Base-by-base conservation (phyloP, 2,888 invertebrate species). In the Cantharis rustica region DNA sequence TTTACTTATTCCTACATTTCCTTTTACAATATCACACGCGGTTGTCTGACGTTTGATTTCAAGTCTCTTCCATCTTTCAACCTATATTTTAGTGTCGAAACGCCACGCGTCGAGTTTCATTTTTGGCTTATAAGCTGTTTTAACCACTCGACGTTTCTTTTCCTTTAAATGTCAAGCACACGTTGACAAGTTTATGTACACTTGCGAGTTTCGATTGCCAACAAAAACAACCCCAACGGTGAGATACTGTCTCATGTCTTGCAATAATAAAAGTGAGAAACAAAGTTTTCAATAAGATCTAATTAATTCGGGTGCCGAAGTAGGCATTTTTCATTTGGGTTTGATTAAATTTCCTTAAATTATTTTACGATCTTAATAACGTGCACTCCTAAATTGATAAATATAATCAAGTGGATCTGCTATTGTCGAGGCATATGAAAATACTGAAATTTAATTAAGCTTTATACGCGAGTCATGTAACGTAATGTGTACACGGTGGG, bases 401-500 rank as follows among this genome's bases (percentile, higher is more conserved):
- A 80, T 71, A 79, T 73, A 73, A 79, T 79, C 79, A 80, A 76
- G 75, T 77, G 76, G 68, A 72, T 75, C 69, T 61, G 73, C 79
- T 69, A 78, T 79, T 79, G 80, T 80, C 75, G 71, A 73, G 79
- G 83, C 82, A 83, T 84, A 83, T 80, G 83, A 84, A 85, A 85
- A 85, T 85, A 85, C 84, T 84, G 70, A 85, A 86, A 86, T 86
- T 86, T 86, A 86, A 86, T 86, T 86, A 86, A 84, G 86, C 86
- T 86, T 86, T 86, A 86, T 85, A 84, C 82, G 83, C 81, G 83
- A 80, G 80, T 81, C 83, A 79, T 84, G 84, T 84, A 82, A 79
- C 82, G 83, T 82, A 81, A 81, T 82, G 82, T 83, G 82, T 84
- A 83, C 83, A 83, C 83, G 83, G 82, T 84, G 73, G 72, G 74